These are phyloP conservation scores for Plebejus melissa DNA, from an alignment of 2,888 invertebrate species.

Conservation along the genomic window DNA sequence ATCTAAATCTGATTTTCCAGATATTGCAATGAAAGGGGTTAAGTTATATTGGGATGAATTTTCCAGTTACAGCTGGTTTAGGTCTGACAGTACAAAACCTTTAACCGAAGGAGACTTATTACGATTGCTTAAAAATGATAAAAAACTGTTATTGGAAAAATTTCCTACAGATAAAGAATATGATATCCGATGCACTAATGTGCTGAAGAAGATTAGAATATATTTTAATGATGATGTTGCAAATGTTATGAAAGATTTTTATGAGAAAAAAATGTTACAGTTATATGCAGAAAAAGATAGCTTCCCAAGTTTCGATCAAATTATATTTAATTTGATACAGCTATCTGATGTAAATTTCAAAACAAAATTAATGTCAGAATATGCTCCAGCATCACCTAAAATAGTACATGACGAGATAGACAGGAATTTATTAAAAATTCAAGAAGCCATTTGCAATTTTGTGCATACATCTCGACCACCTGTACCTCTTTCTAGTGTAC, in stretches of 20 bases:
- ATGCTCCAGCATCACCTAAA: slow-evolving; percentile 46
- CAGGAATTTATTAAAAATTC: slow-evolving; percentile 41
- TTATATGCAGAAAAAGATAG: slow-evolving; percentile 19
- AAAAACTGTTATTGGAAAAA: slow-evolving; percentile 34
- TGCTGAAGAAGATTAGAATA: slow-evolving; percentile 49
- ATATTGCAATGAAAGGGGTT: slow-evolving; percentile 44
- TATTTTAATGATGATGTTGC: slow-evolving; percentile 52
- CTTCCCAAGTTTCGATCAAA: slow-evolving; percentile 30
- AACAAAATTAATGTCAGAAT: slow-evolving; percentile 44
- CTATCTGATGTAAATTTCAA: slow-evolving; percentile 44
- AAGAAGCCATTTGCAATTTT: slow-evolving; percentile 50
- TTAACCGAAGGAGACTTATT: slow-evolving; percentile 37
- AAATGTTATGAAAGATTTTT: slow-evolving; percentile 44
- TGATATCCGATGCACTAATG: slow-evolving; percentile 38
- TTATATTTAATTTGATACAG: slow-evolving; percentile 48
- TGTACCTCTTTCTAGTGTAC: slow-evolving; percentile 43
- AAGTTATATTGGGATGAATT: slow-evolving; percentile 41
- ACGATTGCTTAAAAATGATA: slow-evolving; percentile 39
- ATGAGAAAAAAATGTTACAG: slow-evolving; percentile 38
- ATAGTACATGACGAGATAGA: slow-evolving; percentile 45
- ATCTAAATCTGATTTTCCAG: slow-evolving; percentile 46
- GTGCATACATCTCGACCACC: slow-evolving; percentile 49
- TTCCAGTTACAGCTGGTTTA: slow-evolving; percentile 35
- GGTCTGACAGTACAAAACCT: slow-evolving; percentile 23
- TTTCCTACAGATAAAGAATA: slow-evolving; percentile 31